Percentiles rank a stretch among this genome's conserved stretches.
Evolutionary conservation across 2,888 invertebrate genomes (phyloP).

Genomic region (Diplazon laetatorius): DNA sequence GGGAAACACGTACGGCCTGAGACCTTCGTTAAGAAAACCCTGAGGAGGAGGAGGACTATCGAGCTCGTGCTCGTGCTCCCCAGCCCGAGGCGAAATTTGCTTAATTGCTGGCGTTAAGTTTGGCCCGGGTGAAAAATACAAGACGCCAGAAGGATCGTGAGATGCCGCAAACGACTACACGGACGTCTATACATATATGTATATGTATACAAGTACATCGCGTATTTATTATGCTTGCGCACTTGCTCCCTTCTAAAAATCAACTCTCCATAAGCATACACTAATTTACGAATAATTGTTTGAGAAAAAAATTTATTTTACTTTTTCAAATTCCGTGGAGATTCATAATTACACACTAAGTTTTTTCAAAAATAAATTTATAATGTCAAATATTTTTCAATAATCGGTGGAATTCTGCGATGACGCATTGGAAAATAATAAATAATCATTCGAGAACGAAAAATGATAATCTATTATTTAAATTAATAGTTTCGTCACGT

Average conservation of each 20-base stretch:
- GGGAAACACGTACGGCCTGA: conserved; percentile 28
- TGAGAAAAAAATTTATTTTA: too few relatives aligned
- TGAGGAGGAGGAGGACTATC: conserved; percentile 28
- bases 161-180: conserved; percentile 42
- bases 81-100: conserved; percentile 36
- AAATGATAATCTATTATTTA: too few relatives aligned
- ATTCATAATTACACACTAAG: too few relatives aligned
- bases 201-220: conserved; percentile 9
- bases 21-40: conserved; percentile 56
- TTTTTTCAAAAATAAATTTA: too few relatives aligned
- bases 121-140: conserved; percentile 55
- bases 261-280: too few relatives aligned
- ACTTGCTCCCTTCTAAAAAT: neutral
- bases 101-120: conserved; percentile 62
- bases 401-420: too few relatives aligned
- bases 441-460: too few relatives aligned
- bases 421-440: too few relatives aligned
- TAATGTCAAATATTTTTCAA: too few relatives aligned
- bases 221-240: conserved; percentile 49
- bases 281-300: neutral
- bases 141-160: conserved; percentile 54
- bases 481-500: too few relatives aligned
- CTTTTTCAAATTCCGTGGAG: too few relatives aligned
- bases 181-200: too few relatives aligned
- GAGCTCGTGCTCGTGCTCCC: conserved; percentile 31